Evolutionary conservation across 2,113 vertebrate genomes (phyloP).

Genomic region (Notarius quadriscutis): DNA sequence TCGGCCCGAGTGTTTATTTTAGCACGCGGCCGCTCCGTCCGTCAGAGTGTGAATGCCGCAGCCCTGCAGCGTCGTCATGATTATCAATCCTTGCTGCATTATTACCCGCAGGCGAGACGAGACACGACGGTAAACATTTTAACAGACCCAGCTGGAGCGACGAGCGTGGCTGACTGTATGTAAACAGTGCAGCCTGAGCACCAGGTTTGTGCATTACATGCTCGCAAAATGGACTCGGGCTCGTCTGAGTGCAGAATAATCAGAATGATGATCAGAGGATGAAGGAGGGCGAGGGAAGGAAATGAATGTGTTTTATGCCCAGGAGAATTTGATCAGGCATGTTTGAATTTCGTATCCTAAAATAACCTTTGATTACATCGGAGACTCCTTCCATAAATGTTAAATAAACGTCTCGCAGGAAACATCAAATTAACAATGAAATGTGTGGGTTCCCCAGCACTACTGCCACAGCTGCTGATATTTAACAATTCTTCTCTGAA

Average conservation of each 20-base stretch:
- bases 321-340: no score
- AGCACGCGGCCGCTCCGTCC: constrained; percentile 11
- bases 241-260: not conserved
- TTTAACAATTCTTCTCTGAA: no score
- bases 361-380: no score
- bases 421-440: no score
- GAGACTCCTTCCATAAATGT: no score
- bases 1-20: constrained; percentile 2
- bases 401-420: no score
- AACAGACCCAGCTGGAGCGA: constrained; percentile 18
- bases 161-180: constrained; percentile 16
- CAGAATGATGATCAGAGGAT: not conserved
- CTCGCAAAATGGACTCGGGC: not conserved
- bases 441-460: no score
- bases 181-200: not conserved
- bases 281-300: not conserved
- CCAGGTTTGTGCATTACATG: not conserved
- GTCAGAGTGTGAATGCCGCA: constrained; percentile 20
- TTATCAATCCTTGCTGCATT: constrained; percentile 40
- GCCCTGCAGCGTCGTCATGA: constrained; percentile 36
- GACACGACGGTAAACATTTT: constrained; percentile 26
- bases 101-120: constrained; percentile 14
- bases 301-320: no score
- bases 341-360: no score
- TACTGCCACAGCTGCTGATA: no score